phyloP scores from a whole-genome alignment of 1,140 invertebrate species.

The Lepidurus packardi region DNA sequence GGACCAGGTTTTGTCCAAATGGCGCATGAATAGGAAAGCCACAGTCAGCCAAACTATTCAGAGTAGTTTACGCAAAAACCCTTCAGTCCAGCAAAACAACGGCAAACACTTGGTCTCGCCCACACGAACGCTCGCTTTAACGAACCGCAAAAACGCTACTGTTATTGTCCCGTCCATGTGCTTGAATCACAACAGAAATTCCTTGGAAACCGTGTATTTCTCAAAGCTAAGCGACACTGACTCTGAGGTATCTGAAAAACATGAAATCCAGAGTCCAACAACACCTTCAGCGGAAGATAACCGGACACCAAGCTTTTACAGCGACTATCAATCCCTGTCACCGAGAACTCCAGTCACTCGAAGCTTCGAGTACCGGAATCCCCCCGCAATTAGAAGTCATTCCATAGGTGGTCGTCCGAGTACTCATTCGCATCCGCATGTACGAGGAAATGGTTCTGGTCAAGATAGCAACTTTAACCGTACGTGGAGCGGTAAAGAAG shows the following conservation, averaged over 20 bases:
- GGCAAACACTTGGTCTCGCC: background rate
- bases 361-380: background rate
- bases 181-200: background rate
- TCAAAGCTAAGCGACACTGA: background rate
- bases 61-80: conserved; percentile 6
- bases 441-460: background rate
- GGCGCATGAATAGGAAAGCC: background rate
- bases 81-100: conserved; percentile 11
- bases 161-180: background rate
- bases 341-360: background rate
- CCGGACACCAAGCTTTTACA: conserved; percentile 3
- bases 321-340: background rate
- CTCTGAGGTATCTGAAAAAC: background rate
- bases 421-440: background rate
- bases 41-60: conserved; percentile 1
- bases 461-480: background rate
- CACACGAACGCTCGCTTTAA: background rate
- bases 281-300: background rate
- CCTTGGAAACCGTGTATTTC: background rate
- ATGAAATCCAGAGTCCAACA: background rate
- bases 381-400: background rate
- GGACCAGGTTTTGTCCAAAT: background rate
- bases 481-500: background rate
- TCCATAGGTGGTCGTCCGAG: background rate
- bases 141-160: background rate